Conservation (phyloP, 1,140 invertebrate genomes). For the Diachasmimorpha longicaudata region DNA sequence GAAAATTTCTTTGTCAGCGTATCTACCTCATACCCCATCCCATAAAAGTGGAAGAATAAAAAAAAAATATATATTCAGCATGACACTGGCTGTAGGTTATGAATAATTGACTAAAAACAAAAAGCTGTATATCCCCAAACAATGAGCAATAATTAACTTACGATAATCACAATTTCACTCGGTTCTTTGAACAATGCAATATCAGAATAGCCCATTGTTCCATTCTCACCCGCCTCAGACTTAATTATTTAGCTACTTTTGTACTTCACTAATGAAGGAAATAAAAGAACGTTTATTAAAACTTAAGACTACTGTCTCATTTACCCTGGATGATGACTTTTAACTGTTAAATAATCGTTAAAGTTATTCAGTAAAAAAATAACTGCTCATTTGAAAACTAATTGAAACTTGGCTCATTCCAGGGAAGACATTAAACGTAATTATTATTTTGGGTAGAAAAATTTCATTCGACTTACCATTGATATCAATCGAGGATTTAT, state of each 20-base stretch:
- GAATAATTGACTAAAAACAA: constrained; percentile 38
- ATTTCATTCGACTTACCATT: constrained; percentile 57
- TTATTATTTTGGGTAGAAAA: not conserved
- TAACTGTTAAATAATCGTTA: not conserved
- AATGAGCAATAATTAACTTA: constrained; percentile 25
- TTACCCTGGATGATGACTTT: constrained; percentile 3
- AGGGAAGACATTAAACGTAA: not conserved
- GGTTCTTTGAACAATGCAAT: constrained; percentile 48
- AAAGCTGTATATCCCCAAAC: constrained; percentile 37
- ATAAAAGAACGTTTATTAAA: constrained; percentile 55
- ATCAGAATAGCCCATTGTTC: constrained; percentile 46
- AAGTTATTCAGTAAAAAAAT: not conserved
- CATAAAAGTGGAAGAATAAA: not conserved
- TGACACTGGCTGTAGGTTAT: not conserved
- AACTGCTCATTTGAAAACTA: not conserved
- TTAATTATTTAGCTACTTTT: constrained; percentile 61
- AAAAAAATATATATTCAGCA: not conserved
- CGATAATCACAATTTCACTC: constrained; percentile 41
- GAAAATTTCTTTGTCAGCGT: constrained; percentile 1
- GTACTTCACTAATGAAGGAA: constrained; percentile 55
- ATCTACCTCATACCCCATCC: not conserved
- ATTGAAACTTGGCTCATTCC: not conserved
- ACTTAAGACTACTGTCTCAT: constrained; percentile 18
- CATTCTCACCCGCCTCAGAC: constrained; percentile 50
- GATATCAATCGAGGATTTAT: constrained; percentile 67